Evolutionary conservation across 2,888 invertebrate species (phyloP), one percentile per base, ranked within the genome.

Genomic region (Ditula angustiorana): DNA sequence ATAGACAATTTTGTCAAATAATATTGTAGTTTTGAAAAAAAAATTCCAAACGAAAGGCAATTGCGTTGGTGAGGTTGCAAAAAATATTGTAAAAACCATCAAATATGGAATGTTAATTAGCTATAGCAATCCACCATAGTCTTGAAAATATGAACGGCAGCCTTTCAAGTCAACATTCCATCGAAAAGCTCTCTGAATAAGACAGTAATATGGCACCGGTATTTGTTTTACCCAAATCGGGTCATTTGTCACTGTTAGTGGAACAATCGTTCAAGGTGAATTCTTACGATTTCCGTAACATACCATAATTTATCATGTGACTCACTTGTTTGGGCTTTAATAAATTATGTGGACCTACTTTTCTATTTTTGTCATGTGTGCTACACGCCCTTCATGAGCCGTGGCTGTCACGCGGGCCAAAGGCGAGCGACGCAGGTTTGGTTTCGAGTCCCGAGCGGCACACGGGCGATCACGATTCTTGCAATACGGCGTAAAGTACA

Each of bases 161-260:
- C 21, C 21, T 37, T 33, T 44, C 44, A 19, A 37, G n/a, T 46
- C 44, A 56, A 37, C 33, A 61, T 47, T 46, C 35, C 28, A 10
- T 37, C 21, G 47, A 21, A 37, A 21, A 21, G 23, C 21, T 19
- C 46, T 49, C 28, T 50, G 28, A 47, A 55, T 47, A 30, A n/a
- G n/a, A 24, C n/a, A 41, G 16, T 16, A 28, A 50, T 47, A 55
- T 30, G 44, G 56, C 41, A 57, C 59, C 63, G 49, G 49, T 68
- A 74, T 73, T 79, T 74, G 71, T 74, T 72, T 74, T 71, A 66
- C 67, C 65, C 70, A 70, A 74, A 75, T 74, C 67, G 66, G 72
- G 73, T 77, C 78, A 82, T 87, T 85, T 82, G 70, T 86, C 83
- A 76, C 60, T 76, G 78, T 79, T 74, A 68, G 73, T 66, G 67